Conservation (phyloP, 2,888 invertebrate genomes). For the Girardia tigrina region DNA sequence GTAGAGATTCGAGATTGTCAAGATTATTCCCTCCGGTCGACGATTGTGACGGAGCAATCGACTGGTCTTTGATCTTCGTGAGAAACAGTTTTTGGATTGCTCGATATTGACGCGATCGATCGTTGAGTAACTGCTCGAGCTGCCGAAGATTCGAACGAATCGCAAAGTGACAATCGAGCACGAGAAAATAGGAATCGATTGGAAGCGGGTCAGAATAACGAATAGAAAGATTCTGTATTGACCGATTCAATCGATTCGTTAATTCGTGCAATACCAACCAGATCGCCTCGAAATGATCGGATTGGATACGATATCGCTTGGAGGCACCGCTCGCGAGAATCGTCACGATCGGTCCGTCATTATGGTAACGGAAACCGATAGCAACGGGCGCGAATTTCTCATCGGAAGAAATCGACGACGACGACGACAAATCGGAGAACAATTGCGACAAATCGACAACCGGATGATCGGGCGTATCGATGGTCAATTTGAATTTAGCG, state of each 20-base stretch:
- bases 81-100: constrained; percentile 64
- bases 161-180: constrained; percentile 55
- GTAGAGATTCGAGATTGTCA: constrained; percentile 61
- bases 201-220: constrained; percentile 51
- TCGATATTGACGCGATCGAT: constrained; percentile 61
- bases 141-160: constrained; percentile 38
- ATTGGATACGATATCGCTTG: constrained; percentile 62
- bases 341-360: constrained; percentile 52
- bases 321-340: constrained; percentile 55
- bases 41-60: constrained; percentile 57
- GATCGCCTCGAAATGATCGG: constrained; percentile 59
- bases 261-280: constrained; percentile 58
- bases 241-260: constrained; percentile 49
- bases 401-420: not conserved
- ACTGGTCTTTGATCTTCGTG: constrained; percentile 65
- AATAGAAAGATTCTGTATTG: constrained; percentile 42
- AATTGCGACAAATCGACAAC: constrained; percentile 58
- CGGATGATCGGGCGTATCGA: constrained; percentile 56
- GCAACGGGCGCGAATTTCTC: constrained; percentile 39
- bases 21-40: too few relatives aligned
- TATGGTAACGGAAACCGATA: constrained; percentile 51
- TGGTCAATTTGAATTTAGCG: constrained; percentile 55
- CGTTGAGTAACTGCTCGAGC: constrained; percentile 49
- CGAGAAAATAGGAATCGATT: constrained; percentile 53
- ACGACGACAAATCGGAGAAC: constrained; percentile 58